These are phyloP conservation scores for Scatophagus argus DNA, from an alignment of 2,113 vertebrate genomes.

Conservation along the genomic window DNA sequence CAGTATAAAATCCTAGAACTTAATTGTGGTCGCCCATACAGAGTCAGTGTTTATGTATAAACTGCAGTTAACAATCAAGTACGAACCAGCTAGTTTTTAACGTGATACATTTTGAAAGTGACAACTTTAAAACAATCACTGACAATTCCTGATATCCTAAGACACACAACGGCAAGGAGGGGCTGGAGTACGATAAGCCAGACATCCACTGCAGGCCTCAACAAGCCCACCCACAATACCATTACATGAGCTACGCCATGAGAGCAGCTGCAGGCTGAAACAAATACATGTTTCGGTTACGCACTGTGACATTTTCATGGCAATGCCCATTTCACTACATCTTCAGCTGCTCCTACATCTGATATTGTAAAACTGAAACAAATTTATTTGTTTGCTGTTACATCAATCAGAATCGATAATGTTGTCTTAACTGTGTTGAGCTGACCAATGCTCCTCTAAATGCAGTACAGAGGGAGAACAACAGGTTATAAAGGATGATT, in stretches of 20 bases:
- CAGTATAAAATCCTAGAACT: neutral
- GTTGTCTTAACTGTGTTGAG: no score
- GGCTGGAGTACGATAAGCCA: constrained; percentile 9
- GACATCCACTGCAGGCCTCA: constrained; percentile 26
- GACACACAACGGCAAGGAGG: constrained; percentile 6
- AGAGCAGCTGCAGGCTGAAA: constrained; percentile 1
- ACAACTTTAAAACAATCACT: neutral
- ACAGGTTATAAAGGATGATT: neutral
- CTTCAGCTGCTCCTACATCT: neutral
- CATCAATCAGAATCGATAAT: neutral
- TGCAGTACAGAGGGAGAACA: neutral
- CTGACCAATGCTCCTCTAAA: neutral
- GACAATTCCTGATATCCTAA: neutral
- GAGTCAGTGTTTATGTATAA: neutral
- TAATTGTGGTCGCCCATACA: neutral
- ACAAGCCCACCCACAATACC: constrained; percentile 44
- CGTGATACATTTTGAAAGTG: neutral
- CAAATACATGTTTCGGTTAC: neutral
- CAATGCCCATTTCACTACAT: neutral
- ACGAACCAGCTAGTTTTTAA: neutral
- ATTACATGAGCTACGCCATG: constrained; percentile 1
- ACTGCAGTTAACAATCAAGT: neutral
- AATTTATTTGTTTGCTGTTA: neutral
- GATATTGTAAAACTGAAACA: neutral
- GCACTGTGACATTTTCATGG: neutral